Percentiles rank a stretch among this genome's conserved stretches.
These are phyloP conservation scores for Lasioglossum leucozonium DNA, from an alignment of 2,888 invertebrate species.

Conservation along the genomic window DNA sequence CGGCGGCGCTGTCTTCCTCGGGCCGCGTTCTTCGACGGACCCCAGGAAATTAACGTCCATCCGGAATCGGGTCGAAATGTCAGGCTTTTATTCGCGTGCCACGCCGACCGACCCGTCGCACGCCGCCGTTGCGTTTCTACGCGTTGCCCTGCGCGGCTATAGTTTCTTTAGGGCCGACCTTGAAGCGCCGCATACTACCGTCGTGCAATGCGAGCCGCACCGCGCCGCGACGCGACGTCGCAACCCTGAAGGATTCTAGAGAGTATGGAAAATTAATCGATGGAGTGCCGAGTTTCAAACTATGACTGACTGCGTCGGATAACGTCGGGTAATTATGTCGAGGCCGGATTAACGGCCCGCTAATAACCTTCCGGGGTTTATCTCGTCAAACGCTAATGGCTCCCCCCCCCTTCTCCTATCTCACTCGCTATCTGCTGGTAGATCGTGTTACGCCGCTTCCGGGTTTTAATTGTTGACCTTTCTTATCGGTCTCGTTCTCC, in stretches of 20 bases:
- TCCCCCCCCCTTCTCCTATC: too few species aligned
- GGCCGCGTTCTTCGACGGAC: background rate
- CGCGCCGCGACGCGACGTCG: conserved; percentile 20
- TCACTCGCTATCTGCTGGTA: background rate
- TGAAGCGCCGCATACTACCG: conserved; percentile 4
- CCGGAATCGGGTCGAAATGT: conserved; percentile 25
- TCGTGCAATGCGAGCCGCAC: background rate
- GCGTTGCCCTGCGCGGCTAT: conserved; percentile 18
- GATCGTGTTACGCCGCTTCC: background rate
- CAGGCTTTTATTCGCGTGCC: conserved; percentile 34
- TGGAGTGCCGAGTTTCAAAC: conserved; percentile 56
- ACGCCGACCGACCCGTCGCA: background rate
- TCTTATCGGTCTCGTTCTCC: background rate
- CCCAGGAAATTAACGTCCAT: background rate
- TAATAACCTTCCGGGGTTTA: background rate
- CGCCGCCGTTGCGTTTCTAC: conserved; percentile 7
- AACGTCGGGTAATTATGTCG: conserved; percentile 20
- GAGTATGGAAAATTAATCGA: conserved; percentile 65
- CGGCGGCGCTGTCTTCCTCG: conserved; percentile 26
- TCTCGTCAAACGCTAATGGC: background rate
- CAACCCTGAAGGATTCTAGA: conserved; percentile 41
- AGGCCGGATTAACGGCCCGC: conserved; percentile 7
- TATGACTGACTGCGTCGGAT: conserved; percentile 43
- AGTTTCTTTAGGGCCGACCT: conserved; percentile 34
- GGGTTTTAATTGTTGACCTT: background rate